Evolutionary conservation across 1,140 invertebrate genomes (phyloP).

Genomic region (Gryllus bimaculatus): DNA sequence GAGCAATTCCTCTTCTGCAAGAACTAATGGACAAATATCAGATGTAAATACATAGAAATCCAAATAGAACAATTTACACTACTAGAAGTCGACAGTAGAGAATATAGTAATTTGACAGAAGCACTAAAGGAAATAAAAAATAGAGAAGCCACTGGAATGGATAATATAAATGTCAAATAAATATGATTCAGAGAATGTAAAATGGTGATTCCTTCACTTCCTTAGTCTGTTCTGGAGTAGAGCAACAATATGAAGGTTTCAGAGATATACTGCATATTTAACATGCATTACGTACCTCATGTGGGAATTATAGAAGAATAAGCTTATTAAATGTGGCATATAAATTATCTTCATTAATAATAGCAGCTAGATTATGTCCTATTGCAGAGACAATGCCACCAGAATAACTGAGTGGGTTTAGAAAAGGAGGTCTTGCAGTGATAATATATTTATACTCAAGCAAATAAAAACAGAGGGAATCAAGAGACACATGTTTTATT

Average conservation of each 20-base stretch:
- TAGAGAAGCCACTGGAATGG: neutral
- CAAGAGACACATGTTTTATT: too few species aligned
- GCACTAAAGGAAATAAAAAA: neutral
- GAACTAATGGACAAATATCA: neutral
- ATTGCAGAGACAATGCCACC: neutral
- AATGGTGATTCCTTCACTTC: neutral
- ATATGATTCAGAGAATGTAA: neutral
- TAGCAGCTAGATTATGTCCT: neutral
- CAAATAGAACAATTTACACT: neutral
- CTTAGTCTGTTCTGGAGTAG: neutral
- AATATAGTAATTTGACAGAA: neutral
- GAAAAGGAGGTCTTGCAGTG: neutral
- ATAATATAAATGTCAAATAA: neutral
- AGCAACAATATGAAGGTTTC: neutral
- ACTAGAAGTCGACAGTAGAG: neutral
- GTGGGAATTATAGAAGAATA: neutral
- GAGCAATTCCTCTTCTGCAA: neutral
- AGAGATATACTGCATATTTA: neutral
- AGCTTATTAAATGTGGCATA: neutral
- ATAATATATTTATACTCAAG: too few species aligned
- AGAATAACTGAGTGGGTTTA: neutral
- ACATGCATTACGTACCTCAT: neutral
- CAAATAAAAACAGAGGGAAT: too few species aligned
- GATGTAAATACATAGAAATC: neutral
- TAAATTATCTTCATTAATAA: neutral